Base-by-base conservation (phyloP, 2,888 invertebrate genomes). In the Amblyteles armatorius region DNA sequence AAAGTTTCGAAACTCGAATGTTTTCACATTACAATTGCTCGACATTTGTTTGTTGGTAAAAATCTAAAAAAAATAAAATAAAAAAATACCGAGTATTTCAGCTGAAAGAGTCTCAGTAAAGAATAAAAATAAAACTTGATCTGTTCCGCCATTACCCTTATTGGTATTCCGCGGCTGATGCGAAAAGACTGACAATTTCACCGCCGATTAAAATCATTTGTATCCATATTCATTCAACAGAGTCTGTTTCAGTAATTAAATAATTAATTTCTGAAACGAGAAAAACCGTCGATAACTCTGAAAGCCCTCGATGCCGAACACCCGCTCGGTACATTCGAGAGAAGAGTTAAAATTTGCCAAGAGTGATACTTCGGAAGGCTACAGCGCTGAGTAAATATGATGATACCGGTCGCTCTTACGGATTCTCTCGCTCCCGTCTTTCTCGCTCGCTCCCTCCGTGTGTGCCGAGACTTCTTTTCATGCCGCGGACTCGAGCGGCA, bases 401-500 rank as follows among this genome's bases (percentile, higher is more conserved):
- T 78, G 84, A 82, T 82, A 84, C 72, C 73, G 74, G 44, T 68
- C 60, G 78, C 79, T 60, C 68, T 48, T 63, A 65, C 50, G 29
- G 13, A 36, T 71, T 73, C 40, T 79, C 19, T 50, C 50, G 44
- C 72, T 78, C 72, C 29, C 26, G 26, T 22, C 36, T 55, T 65
- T 57, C 57, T 76, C 40, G 33, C 44, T 26, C 63, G 71, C 63
- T 19, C 40, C 36, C 26, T 68, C 80, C 80, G 52, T 67, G 67
- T 77, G 76, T 79, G 72, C 77, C 55, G 33, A 74, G 71, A 65
- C 77, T 71, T 79, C 82, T 79, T 85, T 85, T 85, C 76, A 85
- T 79, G 71, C 74, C 67, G 65, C 44, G 50, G 79, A 85, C 72
- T 67, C 73, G 68, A 68, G 74, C 79, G 52, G 84, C 80, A 78